Evolutionary conservation across 1,140 invertebrate species (phyloP), one percentile per base, ranked within the genome.

Genomic region (Branchinecta lynchi): DNA sequence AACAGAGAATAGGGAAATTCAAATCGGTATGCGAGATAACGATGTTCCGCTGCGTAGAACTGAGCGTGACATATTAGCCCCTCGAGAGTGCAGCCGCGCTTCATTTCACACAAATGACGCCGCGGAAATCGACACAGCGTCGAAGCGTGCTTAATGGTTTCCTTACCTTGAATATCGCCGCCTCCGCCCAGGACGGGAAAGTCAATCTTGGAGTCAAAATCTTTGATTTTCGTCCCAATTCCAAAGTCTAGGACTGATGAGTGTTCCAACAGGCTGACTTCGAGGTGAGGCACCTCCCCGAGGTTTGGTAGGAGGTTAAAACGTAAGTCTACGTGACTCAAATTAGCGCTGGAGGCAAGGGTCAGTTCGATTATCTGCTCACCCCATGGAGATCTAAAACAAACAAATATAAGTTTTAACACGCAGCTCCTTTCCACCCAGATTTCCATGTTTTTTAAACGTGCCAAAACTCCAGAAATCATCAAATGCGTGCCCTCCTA

Each of bases 361-460:
- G 89, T 90, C 0, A 96, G 79, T 78, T 95, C 92, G 76, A 96
- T 87, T 15, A 94, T 83, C 75, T 96, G 92, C 75, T 94, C 92
- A 75, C 93, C 90, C 89, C 90, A 93, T 0, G 90, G 91, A 9
- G 86, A 82, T 67, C 85, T 86, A 73, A 32, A 78, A 75, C 74
- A 71, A 70, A 66, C 46, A 69, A 72, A 69, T 9, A 68, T 68
- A 70, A 65, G 46, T 32, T 32, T 32, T 3, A 32, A 32, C 32
- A 32, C 32, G 5, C 32, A 32, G 5, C 32, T 32, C 32, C 32
- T 1, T 32, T 32, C 32, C 32, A 32, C 32, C 32, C 32, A 32
- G 32, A 32, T 32, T 32, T 32, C 32, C 1, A 32, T 32, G 5
- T 5, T 32, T 32, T 32, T 32, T 32, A 67, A 43, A 7, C 43